Conservation (phyloP, 2,888 invertebrate genomes). For the Epinotia demarniana region DNA sequence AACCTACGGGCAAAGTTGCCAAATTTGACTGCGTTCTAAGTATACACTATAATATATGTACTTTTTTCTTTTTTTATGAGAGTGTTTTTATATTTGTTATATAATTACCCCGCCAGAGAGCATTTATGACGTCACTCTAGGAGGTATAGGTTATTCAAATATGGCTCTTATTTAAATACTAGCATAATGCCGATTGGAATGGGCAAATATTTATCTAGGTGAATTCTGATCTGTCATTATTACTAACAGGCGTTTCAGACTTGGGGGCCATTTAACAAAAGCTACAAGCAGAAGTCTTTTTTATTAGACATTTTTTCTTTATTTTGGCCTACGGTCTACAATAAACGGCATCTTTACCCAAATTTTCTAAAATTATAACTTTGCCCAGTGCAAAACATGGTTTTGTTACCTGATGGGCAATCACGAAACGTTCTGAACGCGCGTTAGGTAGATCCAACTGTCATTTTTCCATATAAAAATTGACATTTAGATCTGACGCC, state of each 20-base stretch:
- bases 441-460: too few relatives aligned
- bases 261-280: too few relatives aligned
- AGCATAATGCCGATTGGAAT: background rate
- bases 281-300: too few relatives aligned
- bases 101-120: conserved; percentile 59
- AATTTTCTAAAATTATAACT: too few relatives aligned
- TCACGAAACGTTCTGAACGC: too few relatives aligned
- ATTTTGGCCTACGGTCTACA: too few relatives aligned
- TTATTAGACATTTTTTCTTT: too few relatives aligned
- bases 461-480: too few relatives aligned
- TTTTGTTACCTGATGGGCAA: too few relatives aligned
- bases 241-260: background rate
- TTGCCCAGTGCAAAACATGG: too few relatives aligned
- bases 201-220: background rate
- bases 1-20: background rate
- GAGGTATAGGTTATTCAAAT: conserved; percentile 41
- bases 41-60: conserved; percentile 50
- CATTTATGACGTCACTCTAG: conserved; percentile 60
- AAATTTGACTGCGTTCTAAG: conserved; percentile 36
- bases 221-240: background rate
- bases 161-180: background rate
- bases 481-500: too few relatives aligned
- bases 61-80: conserved; percentile 50
- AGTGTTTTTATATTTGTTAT: conserved; percentile 54
- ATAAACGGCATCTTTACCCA: too few relatives aligned